A percentile compares a stretch with the other conserved stretches of the same genome.
These are phyloP conservation scores for Candoia aspera DNA, from an alignment of 2,113 vertebrate genomes.

Conservation along the genomic window DNA sequence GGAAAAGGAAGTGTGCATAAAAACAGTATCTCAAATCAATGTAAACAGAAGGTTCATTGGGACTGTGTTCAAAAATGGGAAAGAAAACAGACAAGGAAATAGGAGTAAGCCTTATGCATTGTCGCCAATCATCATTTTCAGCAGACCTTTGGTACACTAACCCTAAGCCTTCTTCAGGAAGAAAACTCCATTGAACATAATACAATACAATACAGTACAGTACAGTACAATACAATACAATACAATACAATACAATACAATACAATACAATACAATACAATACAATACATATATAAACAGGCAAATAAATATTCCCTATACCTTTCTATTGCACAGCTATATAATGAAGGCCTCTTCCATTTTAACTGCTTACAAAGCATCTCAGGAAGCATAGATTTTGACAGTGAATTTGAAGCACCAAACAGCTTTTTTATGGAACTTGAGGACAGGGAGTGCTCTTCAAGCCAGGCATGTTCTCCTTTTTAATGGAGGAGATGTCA, in stretches of 20 bases:
- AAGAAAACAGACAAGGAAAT: not conserved
- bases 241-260: no score
- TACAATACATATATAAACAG: no score
- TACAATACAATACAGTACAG: no score
- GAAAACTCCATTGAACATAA: not conserved
- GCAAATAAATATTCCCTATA: no score
- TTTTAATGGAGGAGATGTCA: slow-evolving; percentile 25
- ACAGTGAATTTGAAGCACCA: slow-evolving; percentile 3
- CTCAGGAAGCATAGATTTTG: slow-evolving; percentile 4
- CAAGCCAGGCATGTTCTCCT: not conserved
- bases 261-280: no score
- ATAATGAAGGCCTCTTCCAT: not conserved
- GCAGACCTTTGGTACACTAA: no score
- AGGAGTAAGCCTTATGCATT: not conserved
- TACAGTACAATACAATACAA: no score
- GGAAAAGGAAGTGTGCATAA: not conserved
- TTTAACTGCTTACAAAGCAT: slow-evolving; percentile 6
- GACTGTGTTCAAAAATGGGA: not conserved
- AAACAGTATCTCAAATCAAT: not conserved
- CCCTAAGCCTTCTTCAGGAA: not conserved
- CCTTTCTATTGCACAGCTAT: no score
- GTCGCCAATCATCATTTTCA: not conserved
- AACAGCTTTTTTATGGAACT: not conserved
- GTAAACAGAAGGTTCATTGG: not conserved
- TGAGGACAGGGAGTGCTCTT: not conserved